A percentile compares a stretch with the other conserved stretches of the same genome.
These are phyloP conservation scores for Coilia nasus DNA, from an alignment of 2,797 vertebrate genomes.

Conservation along the genomic window DNA sequence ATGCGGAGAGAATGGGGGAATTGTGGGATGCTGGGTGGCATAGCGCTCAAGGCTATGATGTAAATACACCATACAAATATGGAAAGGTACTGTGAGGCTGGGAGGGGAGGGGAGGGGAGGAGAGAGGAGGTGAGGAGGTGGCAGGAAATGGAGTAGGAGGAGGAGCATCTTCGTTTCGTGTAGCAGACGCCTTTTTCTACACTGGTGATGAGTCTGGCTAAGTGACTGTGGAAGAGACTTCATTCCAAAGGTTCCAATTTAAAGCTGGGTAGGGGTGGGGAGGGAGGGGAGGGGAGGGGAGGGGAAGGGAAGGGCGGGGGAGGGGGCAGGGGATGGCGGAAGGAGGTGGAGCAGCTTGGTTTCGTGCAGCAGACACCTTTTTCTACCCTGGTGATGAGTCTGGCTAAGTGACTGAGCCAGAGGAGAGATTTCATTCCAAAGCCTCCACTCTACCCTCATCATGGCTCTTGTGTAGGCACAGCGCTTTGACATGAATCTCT, in stretches of 20 bases:
- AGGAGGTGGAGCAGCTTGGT: no score
- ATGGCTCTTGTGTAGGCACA: neutral
- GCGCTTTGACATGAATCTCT: neutral
- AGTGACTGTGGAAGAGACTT: neutral
- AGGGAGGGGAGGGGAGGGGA: neutral
- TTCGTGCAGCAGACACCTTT: no score
- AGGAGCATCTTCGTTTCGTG: no score
- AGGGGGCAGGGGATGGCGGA: no score
- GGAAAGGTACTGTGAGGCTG: neutral
- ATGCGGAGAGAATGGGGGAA: neutral
- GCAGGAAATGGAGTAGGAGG: no score
- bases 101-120: neutral
- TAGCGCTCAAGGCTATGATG: neutral
- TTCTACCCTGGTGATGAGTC: neutral
- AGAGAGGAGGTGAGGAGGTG: no score
- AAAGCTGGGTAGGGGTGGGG: neutral
- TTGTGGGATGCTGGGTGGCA: neutral
- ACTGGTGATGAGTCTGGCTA: neutral
- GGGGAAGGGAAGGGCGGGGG: no score
- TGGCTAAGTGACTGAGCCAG: neutral
- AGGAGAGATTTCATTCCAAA: neutral
- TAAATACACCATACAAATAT: neutral
- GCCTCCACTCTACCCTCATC: neutral
- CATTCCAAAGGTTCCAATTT: neutral
- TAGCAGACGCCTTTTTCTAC: no score